Percentiles rank a stretch among this genome's conserved stretches.
phyloP scores from a whole-genome alignment of 2,113 vertebrate species.

The Pagrus major region DNA sequence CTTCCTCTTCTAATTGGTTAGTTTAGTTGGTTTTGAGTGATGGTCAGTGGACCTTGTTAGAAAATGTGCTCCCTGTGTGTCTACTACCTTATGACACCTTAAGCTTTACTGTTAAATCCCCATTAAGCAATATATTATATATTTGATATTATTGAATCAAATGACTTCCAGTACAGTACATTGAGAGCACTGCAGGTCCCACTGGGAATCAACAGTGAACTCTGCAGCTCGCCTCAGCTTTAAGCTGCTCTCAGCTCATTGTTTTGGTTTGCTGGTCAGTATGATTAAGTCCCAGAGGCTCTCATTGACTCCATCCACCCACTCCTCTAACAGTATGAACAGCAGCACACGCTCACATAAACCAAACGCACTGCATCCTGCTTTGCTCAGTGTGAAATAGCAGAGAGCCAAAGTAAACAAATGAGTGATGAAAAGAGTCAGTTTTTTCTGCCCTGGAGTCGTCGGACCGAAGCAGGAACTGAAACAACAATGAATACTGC shows the following conservation, averaged over 20 bases:
- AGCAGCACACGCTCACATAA: constrained; percentile 37
- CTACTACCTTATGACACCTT: not conserved
- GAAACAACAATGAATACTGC: constrained; percentile 11
- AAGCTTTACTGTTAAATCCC: not conserved
- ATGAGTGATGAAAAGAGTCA: constrained; percentile 19
- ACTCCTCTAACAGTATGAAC: constrained; percentile 30
- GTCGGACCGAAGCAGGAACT: constrained; percentile 2
- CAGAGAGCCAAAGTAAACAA: constrained; percentile 42
- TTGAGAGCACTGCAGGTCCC: not conserved
- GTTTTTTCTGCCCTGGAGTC: not conserved
- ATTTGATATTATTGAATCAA: constrained; percentile 12
- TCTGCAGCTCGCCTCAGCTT: constrained; percentile 31
- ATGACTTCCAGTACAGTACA: constrained; percentile 6
- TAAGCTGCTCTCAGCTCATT: constrained; percentile 49
- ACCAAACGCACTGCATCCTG: constrained; percentile 3
- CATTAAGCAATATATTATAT: not conserved
- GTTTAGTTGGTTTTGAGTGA: not conserved
- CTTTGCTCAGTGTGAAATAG: constrained; percentile 11
- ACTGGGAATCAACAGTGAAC: constrained; percentile 25
- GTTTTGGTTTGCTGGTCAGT: constrained; percentile 67
- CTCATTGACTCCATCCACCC: constrained; percentile 54
- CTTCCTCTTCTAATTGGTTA: not conserved
- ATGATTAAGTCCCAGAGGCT: constrained; percentile 69
- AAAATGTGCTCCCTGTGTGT: not conserved
- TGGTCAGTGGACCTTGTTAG: not conserved